These are phyloP conservation scores for Lepilemur ruficaudatus DNA, from an alignment of 2,797 vertebrate species.

Conservation along the genomic window DNA sequence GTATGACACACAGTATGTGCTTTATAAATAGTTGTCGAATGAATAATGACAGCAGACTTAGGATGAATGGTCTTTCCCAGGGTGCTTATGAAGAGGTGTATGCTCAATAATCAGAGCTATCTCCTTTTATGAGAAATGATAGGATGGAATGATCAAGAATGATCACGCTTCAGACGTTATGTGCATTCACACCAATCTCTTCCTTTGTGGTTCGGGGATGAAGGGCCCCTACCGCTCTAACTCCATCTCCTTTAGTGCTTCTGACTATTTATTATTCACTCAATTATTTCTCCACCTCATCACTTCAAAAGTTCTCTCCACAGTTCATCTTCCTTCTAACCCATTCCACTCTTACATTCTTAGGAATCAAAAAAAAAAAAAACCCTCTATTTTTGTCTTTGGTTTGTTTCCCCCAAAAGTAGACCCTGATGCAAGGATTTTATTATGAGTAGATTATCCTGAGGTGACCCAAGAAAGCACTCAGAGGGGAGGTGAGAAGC, in stretches of 20 bases:
- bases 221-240: not conserved
- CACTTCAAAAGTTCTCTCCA: not conserved
- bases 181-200: not conserved
- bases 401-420: not conserved
- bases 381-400: not conserved
- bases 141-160: not conserved
- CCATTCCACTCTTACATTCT: not conserved
- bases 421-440: not conserved
- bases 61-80: not conserved
- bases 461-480: not conserved
- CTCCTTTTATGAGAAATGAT: not conserved
- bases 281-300: not conserved
- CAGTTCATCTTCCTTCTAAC: not conserved
- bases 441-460: not conserved
- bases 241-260: not conserved
- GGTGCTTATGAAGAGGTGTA: not conserved
- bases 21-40: constrained; percentile 8
- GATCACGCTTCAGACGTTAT: not conserved
- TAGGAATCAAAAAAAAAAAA: not conserved
- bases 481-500: not conserved
- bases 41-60: not conserved
- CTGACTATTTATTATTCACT: not conserved
- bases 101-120: not conserved
- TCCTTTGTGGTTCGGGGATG: not conserved
- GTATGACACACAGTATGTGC: not conserved